Base-by-base conservation (phyloP, 2,113 vertebrate species). In the Nothocercus nigrocapillus region DNA sequence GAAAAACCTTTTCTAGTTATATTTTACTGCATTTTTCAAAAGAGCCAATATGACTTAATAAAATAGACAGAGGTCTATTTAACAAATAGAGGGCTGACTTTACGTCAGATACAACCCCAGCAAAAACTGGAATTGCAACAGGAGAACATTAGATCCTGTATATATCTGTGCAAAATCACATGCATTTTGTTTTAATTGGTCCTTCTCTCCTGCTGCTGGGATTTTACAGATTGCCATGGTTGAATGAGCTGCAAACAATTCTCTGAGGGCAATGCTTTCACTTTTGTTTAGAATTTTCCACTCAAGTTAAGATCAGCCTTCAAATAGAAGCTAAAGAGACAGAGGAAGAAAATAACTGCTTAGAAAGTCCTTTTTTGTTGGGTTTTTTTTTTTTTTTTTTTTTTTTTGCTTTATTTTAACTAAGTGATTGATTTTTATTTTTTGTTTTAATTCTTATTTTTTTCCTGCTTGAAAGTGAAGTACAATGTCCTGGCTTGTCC, bases 251-350 rank as follows among this genome's bases (percentile, higher is more conserved):
- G 54, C 78, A 87, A 91, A 91, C 30, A 89, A 76, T 36, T 9
- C 45, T 82, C 79, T 51, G 59, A 85, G 51, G 89, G 36, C 12
- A 95, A 89, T 63, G 67, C n/a, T 88, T 87, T 93, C 40, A 77
- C 42, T 95, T 95, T 82, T 62, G 27, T 83, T 95, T 74, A 80
- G 59, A 94, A 83, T 94, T 95, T 89, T 95, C 47, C 44, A 80
- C 54, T 87, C 40, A 83, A 68, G 74, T 54, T 85, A 84, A 87
- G 64, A 77, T 47, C 74, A 91, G 19, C 56, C 68, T 90, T 0
- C 0, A 93, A 69, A 79, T 28, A 81, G 64, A 74, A 67, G 4
- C 30, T 42, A 77, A 89, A 32, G 51, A 75, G 17, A 54, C 87
- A 89, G 64, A 56, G 7, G 4, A 5, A 2, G 11, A 1, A 74